phyloP scores from a whole-genome alignment of 2,797 vertebrate genomes.

The Melanotaenia nigrans region DNA sequence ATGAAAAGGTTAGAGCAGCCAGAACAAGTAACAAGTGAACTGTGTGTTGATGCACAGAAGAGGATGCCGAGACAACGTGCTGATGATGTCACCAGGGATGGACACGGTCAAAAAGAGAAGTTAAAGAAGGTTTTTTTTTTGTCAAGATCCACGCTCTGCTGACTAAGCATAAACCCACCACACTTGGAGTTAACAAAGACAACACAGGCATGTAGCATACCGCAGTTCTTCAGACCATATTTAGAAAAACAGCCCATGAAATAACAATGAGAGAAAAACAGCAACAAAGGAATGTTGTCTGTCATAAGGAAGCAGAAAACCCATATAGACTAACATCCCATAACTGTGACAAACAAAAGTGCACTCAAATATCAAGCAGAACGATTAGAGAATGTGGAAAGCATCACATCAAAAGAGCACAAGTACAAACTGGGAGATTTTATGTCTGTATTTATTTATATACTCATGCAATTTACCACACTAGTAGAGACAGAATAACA shows the following conservation, averaged over 20 bases:
- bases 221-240: constrained; percentile 15
- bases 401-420: constrained; percentile 60
- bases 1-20: constrained; percentile 71
- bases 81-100: constrained; percentile 33
- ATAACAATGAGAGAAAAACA: constrained; percentile 12
- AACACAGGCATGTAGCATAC: constrained; percentile 10
- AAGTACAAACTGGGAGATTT: constrained; percentile 42
- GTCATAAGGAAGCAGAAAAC: constrained; percentile 32
- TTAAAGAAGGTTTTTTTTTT: constrained; percentile 11
- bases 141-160: constrained; percentile 27
- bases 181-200: constrained; percentile 24
- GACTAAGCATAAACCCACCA: not conserved
- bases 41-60: constrained; percentile 37
- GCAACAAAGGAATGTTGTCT: constrained; percentile 39
- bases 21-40: constrained; percentile 64
- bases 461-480: constrained; percentile 46
- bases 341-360: constrained; percentile 53
- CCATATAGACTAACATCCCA: constrained; percentile 26
- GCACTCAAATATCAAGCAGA: constrained; percentile 50
- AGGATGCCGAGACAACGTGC: constrained; percentile 28
- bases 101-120: constrained; percentile 16
- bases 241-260: constrained; percentile 22
- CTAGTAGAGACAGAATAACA: constrained; percentile 31
- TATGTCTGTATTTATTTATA: constrained; percentile 52
- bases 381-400: constrained; percentile 59